Evolutionary conservation across 2,797 vertebrate species (phyloP), one percentile per base, ranked within the genome.

Genomic region (Coluber constrictor): DNA sequence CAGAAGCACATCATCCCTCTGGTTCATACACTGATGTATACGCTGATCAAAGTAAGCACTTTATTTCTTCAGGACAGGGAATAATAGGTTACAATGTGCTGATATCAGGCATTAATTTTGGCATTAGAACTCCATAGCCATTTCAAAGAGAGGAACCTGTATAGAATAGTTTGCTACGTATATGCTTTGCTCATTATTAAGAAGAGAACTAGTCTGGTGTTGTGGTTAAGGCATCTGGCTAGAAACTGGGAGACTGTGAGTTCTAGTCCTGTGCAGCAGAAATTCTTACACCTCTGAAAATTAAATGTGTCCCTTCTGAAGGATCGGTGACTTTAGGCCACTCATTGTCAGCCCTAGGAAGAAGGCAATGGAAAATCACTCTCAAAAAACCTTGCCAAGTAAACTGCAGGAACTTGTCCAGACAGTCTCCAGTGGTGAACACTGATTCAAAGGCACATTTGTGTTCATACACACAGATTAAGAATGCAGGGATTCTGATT

Each of bases 1-100:
- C 97, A 97, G 57, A 98, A 96, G 25, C 95, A 97, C 96, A 98
- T 99, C 96, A 98, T 99, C 83, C 99, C 99, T 11, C 95, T 99
- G 97, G 98, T 99, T 91, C 98, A 99, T 97, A 99, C 98, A 0
- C 98, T 99, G 91, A 99, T 99, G 98, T 99, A 99, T 32, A 97
- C 98, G 90, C 93, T 99, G 93, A 97, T 98, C 86, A 98, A 99
- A 98, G 99, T 99, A 96, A 96, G 94, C 61, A 20, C 0, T 32
- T 9, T 43, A 11, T 74, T 89, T 91, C 57, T 16, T 18, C 54
- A 57, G 63, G 47, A 43, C 61, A 59, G 86, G n/a, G 47, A 27
- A 29, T 79, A 16, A 43, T 54, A 63, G 15, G 13, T 43, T 23
- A 88, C 10, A 29, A 6, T 66, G 61, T 2, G 4, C 5, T 66